Percentiles rank a stretch among this genome's conserved stretches.
phyloP scores from a whole-genome alignment of 1,140 invertebrate species.

The Papilio machaon region DNA sequence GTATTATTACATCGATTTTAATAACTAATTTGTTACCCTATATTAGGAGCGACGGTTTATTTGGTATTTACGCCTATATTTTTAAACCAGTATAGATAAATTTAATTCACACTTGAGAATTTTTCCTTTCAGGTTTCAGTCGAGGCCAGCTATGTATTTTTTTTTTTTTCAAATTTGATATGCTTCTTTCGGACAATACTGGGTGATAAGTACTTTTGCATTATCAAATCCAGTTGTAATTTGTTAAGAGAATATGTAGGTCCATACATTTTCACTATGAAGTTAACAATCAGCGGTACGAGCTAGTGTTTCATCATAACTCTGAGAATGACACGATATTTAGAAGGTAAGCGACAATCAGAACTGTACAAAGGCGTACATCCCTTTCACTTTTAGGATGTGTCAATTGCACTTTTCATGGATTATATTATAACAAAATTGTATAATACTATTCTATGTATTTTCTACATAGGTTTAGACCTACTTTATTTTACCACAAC shows the following conservation, averaged over 20 bases:
- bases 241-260: background rate
- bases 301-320: slow-evolving; percentile 60
- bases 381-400: slow-evolving; percentile 74
- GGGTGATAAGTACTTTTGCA: background rate
- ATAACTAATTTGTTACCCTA: background rate
- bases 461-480: no score
- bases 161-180: background rate
- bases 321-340: slow-evolving; percentile 78
- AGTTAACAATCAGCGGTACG: slow-evolving; percentile 32
- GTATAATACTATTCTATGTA: background rate
- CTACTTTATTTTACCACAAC: no score
- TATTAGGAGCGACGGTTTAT: no score
- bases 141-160: background rate
- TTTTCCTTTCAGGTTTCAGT: background rate
- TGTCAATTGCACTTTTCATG: slow-evolving; percentile 65
- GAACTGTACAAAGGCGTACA: slow-evolving; percentile 59
- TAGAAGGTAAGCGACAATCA: slow-evolving; percentile 60
- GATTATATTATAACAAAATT: slow-evolving; percentile 38
- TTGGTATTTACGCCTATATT: no score
- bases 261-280: slow-evolving; percentile 22
- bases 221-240: background rate
- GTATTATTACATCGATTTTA: background rate
- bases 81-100: no score
- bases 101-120: background rate
- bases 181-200: background rate